Percentiles rank a stretch among this genome's conserved stretches.
phyloP scores from a whole-genome alignment of 2,113 vertebrate genomes.

The Camelus bactrianus region DNA sequence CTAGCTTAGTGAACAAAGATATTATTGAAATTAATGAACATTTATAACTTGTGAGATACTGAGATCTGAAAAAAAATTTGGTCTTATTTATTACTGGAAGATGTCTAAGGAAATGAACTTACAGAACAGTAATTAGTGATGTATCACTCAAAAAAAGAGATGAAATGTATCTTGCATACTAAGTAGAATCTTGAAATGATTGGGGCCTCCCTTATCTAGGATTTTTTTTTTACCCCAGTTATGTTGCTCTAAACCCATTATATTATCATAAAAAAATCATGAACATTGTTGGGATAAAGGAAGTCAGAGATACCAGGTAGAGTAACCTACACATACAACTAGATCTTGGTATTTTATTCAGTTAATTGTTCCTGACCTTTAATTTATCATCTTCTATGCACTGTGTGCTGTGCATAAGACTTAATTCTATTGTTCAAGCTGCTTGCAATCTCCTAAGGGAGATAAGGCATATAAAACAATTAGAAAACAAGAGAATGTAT shows the following conservation, averaged over 20 bases:
- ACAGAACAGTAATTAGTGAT: not conserved
- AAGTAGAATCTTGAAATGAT: not conserved
- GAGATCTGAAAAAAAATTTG: conserved; percentile 14
- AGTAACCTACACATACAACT: not conserved
- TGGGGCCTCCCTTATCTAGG: not conserved
- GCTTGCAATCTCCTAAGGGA: not conserved
- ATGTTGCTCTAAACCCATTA: not conserved
- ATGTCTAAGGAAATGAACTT: not conserved
- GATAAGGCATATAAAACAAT: not conserved
- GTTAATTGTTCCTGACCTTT: not conserved
- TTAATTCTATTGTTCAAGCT: not conserved
- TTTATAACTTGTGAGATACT: conserved; percentile 23
- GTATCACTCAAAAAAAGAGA: not conserved
- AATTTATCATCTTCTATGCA: not conserved
- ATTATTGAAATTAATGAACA: not conserved
- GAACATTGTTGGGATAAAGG: not conserved
- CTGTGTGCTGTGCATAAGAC: not conserved
- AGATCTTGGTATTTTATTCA: conserved; percentile 4
- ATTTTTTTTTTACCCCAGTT: not conserved
- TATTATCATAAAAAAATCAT: not conserved
- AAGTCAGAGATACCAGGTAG: not conserved
- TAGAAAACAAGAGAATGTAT: not conserved
- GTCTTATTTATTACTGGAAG: not conserved
- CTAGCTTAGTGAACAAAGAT: not conserved
- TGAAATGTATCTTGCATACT: not conserved